Conservation (phyloP, 2,113 vertebrate genomes). For the Alosa alosa region DNA sequence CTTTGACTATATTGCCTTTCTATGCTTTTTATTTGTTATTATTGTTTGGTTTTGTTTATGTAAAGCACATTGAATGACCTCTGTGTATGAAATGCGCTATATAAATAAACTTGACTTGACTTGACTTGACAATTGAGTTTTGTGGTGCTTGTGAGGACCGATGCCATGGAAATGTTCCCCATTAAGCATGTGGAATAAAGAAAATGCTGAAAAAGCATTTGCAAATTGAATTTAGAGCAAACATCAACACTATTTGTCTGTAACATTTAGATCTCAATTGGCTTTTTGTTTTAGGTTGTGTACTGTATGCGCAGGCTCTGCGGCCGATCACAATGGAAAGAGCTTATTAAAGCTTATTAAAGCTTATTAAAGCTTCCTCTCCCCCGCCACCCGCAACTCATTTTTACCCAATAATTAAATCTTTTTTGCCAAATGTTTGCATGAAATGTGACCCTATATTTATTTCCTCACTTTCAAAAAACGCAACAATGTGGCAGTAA, state of each 20-base stretch:
- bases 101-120: no score
- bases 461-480: neutral
- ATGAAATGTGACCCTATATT: neutral
- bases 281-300: constrained; percentile 59
- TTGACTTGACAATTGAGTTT: neutral
- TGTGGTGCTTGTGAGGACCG: neutral
- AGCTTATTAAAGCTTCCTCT: constrained; percentile 36
- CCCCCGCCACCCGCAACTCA: constrained; percentile 23
- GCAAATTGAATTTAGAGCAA: constrained; percentile 50
- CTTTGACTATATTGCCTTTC: no score
- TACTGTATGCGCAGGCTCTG: constrained; percentile 47
- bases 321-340: constrained; percentile 41
- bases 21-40: no score
- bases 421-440: constrained; percentile 41
- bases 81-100: no score
- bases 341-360: constrained; percentile 44
- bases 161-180: neutral
- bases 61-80: no score
- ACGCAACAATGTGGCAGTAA: neutral
- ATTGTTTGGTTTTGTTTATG: no score
- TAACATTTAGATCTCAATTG: constrained; percentile 60
- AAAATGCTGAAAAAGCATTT: constrained; percentile 47
- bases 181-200: constrained; percentile 1
- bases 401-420: constrained; percentile 60
- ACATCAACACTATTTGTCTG: constrained; percentile 44